Evolutionary conservation across 2,797 vertebrate genomes (phyloP).

Genomic region (Hirundo rustica): DNA sequence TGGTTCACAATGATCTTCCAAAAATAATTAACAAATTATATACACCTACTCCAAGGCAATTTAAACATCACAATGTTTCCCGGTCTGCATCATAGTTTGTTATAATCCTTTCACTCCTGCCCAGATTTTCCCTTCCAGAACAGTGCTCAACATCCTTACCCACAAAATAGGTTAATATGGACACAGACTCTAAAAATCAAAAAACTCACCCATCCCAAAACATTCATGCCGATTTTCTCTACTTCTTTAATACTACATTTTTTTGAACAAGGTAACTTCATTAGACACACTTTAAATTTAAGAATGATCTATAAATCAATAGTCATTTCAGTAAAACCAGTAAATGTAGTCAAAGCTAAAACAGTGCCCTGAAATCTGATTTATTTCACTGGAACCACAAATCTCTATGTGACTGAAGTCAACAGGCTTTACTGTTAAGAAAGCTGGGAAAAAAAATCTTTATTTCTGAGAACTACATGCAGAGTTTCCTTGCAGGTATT

Average conservation of each 20-base stretch:
- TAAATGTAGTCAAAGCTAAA: neutral
- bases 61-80: neutral
- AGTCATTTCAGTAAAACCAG: neutral
- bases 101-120: neutral
- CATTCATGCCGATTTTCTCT: neutral
- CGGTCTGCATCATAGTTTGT: neutral
- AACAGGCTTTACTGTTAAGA: neutral
- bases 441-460: neutral
- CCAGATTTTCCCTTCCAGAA: neutral
- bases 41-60: neutral
- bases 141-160: neutral
- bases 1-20: neutral
- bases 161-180: neutral
- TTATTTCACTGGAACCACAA: neutral
- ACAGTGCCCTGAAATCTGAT: neutral
- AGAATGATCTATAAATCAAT: neutral
- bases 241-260: neutral
- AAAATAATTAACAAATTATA: neutral
- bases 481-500: neutral
- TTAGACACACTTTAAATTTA: neutral
- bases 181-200: neutral
- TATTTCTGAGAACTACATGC: neutral
- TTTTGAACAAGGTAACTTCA: neutral
- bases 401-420: neutral
- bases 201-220: neutral